Evolutionary conservation across 1,140 invertebrate species (phyloP).

Genomic region (Drosophila pruinosa): DNA sequence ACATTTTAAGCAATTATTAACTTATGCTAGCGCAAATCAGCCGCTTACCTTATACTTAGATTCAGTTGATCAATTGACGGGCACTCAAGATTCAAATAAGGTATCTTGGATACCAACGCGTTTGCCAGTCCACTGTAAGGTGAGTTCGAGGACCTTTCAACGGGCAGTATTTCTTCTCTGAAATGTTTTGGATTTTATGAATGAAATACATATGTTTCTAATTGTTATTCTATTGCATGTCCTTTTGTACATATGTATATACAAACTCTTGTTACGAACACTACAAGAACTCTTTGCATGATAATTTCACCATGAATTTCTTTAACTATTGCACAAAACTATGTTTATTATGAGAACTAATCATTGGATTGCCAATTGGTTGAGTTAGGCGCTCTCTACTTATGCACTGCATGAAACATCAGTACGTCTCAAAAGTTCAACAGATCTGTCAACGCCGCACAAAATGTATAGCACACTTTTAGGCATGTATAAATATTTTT

Average conservation of each 20-base stretch:
- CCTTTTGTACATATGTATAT: slow-evolving; percentile 17
- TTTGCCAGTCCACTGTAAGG: slow-evolving; percentile 95
- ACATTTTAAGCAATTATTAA: slow-evolving; percentile 96
- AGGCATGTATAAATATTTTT: not conserved
- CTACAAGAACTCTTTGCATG: slow-evolving; percentile 33
- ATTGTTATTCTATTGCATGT: slow-evolving; percentile 7
- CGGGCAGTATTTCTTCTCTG: not conserved
- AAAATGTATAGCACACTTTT: not conserved
- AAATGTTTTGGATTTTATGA: not conserved
- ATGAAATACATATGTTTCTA: slow-evolving; percentile 1
- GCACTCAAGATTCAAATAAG: slow-evolving; percentile 96
- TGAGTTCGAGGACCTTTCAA: slow-evolving; percentile 81
- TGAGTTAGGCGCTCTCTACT: not conserved
- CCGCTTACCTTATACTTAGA: slow-evolving; percentile 95
- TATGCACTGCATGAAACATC: slow-evolving; percentile 34
- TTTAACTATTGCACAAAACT: slow-evolving; percentile 4
- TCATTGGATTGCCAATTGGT: not conserved
- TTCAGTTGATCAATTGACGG: slow-evolving; percentile 97
- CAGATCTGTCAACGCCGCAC: not conserved
- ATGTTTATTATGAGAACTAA: not conserved
- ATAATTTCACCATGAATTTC: not conserved
- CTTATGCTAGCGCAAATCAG: slow-evolving; percentile 90
- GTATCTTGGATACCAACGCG: slow-evolving; percentile 97
- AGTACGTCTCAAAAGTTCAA: not conserved
- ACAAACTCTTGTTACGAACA: not conserved